Evolutionary conservation across 2,113 vertebrate species (phyloP).

Genomic region (Diadophis punctatus): DNA sequence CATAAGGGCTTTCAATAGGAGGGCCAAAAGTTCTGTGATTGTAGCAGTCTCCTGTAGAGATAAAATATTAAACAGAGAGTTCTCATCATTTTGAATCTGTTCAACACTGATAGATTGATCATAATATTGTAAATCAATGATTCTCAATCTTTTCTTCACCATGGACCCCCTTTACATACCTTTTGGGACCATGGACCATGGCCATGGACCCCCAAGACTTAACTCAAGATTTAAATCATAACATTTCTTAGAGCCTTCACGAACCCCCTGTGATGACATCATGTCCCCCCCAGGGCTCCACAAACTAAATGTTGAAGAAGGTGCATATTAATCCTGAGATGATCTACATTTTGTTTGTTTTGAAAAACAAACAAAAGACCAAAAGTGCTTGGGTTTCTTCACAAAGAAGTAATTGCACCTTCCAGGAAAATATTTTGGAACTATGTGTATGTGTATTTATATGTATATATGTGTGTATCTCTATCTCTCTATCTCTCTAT

Average conservation of each 20-base stretch:
- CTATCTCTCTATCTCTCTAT: too few relatives aligned
- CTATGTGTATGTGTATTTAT: too few relatives aligned
- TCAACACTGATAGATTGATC: not conserved
- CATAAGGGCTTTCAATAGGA: not conserved
- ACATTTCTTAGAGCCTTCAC: not conserved
- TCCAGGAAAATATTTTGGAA: not conserved
- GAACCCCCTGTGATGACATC: not conserved
- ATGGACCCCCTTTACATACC: not conserved
- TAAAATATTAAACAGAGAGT: not conserved
- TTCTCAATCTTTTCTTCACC: not conserved
- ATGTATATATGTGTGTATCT: fast-evolving
- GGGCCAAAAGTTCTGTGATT: not conserved
- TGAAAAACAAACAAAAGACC: not conserved
- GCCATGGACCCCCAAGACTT: not conserved
- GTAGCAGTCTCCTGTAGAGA: not conserved
- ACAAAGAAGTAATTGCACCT: not conserved
- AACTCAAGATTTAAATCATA: not conserved
- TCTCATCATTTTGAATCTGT: not conserved
- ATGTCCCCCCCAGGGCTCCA: not conserved
- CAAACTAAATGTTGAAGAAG: not conserved
- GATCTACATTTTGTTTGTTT: not conserved
- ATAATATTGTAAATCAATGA: not conserved
- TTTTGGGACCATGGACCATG: too few relatives aligned
- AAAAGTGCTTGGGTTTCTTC: not conserved
- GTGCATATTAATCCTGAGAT: not conserved